Base-by-base conservation (phyloP, 2,888 invertebrate species). In the Aromia moschata region DNA sequence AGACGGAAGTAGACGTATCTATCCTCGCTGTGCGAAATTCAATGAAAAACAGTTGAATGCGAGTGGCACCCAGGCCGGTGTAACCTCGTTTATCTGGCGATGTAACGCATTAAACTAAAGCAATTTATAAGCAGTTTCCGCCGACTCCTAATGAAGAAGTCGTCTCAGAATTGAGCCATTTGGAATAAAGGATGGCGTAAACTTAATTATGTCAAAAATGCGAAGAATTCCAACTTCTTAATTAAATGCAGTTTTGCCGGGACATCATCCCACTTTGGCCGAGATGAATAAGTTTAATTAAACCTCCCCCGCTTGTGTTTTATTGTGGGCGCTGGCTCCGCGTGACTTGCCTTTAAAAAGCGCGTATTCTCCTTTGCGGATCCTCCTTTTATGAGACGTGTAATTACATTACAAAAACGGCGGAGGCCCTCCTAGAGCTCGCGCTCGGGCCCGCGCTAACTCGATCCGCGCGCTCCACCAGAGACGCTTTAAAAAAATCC, bases 241-340 rank as follows among this genome's bases (percentile, higher is more conserved):
- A 81, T 81, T 80, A 81, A 81, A 81, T 80, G 80, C 79, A 80
- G 77, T 80, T 79, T 79, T 77, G 71, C 74, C 67, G 68, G 67
- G 68, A 71, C 74, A 73, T 77, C 76, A 75, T 76, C 76, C 79
- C 75, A 79, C 78, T 80, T 81, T 79, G 75, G 4, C 74, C 74
- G 77, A 79, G 80, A 81, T 80, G 81, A 80, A 81, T 80, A 80
- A 81, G 79, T 81, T 81, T 81, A 81, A 81, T 81, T 81, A 81
- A 81, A 81, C 77, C 78, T 77, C 78, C n/a, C n/a, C n/a, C n/a
- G n/a, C 77, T 78, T 77, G 77, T 79, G 77, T 79, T 80, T 80
- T 80, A 80, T 79, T 79, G 75, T 78, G 74, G 61, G n/a, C 65
- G 61, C 67, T 51, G 40, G 20, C 54, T 5, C 54, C 67, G 68